Evolutionary conservation across 2,113 vertebrate species (phyloP), one percentile per base, ranked within the genome.

Genomic region (Murina feae): DNA sequence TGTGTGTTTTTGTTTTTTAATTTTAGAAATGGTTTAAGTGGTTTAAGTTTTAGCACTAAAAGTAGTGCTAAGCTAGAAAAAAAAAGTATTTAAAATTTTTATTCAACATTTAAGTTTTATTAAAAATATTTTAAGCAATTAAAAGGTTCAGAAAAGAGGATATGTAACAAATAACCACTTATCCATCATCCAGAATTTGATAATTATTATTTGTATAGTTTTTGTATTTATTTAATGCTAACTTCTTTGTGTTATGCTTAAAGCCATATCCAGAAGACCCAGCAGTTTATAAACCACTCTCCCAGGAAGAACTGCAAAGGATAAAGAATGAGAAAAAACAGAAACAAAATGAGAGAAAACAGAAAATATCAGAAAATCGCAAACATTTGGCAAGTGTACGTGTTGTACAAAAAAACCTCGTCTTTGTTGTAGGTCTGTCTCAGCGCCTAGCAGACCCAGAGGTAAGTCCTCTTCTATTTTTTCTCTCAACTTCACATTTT

Each of bases 311-410:
- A 97, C 99, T 99, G 97, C 99, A 99, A 97, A 99, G 99, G 98
- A 99, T 99, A 99, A 99, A 99, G 98, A 99, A 99, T 79, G 99
- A 99, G 98, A 99, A 99, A 98, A 99, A 99, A 98, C 99, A 99
- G 97, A 99, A 99, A 98, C 99, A 99, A 98, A 99, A 99, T 23
- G 99, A 99, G 96, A 99, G 99, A 97, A 99, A 99, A 98, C 99
- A 99, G 98, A 99, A 99, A 98, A 99, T 99, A 98, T 99, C 99
- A 97, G 99, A 99, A 98, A 99, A 99, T 97, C 99, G 99, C 95
- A 99, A 99, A 97, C 99, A 99, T 92, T 98, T 99, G 98, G 99
- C 99, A 97, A 99, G 99, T 55, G 99, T 99, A 95, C 98, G 99
- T 86, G 99, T 99, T 96, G 99, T 99, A 98, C 99, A 99, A 98